Base-by-base conservation (phyloP, 2,113 vertebrate species). In the Syngnathus typhle region DNA sequence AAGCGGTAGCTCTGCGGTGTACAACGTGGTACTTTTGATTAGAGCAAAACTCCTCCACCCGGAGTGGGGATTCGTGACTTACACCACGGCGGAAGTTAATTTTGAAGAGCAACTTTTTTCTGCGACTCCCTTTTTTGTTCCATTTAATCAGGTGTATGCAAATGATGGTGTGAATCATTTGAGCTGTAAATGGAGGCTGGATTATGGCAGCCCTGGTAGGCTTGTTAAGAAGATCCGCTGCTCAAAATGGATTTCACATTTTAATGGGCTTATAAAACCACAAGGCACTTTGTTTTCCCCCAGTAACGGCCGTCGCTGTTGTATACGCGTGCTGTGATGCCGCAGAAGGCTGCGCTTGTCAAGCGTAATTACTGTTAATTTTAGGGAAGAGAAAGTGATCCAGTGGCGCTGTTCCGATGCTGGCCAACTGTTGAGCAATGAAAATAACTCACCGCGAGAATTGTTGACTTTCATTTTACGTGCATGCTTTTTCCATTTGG, bases 221-320 rank as follows among this genome's bases (percentile, higher is more conserved):
- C 38, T 65, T 74, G 67, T 67, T 78, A 80, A 82, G 70, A 69
- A 64, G 61, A 59, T 69, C 72, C 65, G 51, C 43, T 80, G 79
- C 82, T 86, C 70, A 70, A 76, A 86, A 79, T 78, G 81, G 82
- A 84, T 88, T 84, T 84, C 72, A 78, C 68, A 74, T 76, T 62
- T 80, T 85, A 83, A 88, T 82, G 75, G 66, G 78, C 74, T 85
- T 85, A 80, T 78, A 64, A 69, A 79, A 72, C 75, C 73, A 77
- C 74, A 71, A 72, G 80, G 73, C 70, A 74, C 70, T 74, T 70
- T 70, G 69, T 75, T 84, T 74, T 79, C 78, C 72, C 73, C 39
- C 32, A 44, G 55, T 73, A 37, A 36, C 55, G 32, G 46, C 47
- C 27, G 12, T 67, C 70, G n/a, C 37, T 2, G 36, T 68, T 76